Evolutionary conservation across 2,113 vertebrate genomes (phyloP).

Genomic region (Indicator indicator): DNA sequence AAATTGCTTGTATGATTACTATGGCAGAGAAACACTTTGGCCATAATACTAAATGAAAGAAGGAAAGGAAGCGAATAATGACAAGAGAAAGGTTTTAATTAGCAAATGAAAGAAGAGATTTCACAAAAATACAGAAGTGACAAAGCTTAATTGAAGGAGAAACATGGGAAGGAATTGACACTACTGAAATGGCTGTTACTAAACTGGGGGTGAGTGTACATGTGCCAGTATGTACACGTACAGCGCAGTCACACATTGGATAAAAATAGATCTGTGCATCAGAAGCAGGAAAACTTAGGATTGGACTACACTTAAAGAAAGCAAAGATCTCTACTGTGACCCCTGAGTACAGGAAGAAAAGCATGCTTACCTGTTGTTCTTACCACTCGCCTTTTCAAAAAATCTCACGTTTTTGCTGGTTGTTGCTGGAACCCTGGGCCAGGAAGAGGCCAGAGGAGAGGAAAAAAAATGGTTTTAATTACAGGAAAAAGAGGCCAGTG

Average conservation of each 20-base stretch:
- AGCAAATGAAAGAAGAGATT: neutral
- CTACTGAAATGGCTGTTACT: neutral
- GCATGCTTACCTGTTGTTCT: slow-evolving; percentile 17
- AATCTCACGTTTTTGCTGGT: neutral
- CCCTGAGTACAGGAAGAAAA: neutral
- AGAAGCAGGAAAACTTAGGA: neutral
- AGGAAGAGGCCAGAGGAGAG: slow-evolving; percentile 51
- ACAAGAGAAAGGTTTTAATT: neutral
- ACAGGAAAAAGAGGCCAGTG: slow-evolving; percentile 54
- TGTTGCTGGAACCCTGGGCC: slow-evolving; percentile 1
- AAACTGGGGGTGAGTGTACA: neutral
- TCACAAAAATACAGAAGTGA: neutral
- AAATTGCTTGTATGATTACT: neutral
- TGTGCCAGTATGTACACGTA: neutral
- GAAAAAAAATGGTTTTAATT: slow-evolving; percentile 59
- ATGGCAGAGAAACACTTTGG: neutral
- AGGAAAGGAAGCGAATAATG: neutral
- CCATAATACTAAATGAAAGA: neutral
- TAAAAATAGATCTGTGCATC: neutral
- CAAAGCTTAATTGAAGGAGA: neutral
- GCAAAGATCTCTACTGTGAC: neutral
- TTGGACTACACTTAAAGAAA: neutral
- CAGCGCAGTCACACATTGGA: neutral
- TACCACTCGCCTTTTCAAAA: neutral
- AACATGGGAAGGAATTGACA: neutral